Evolutionary conservation across 2,888 invertebrate species (phyloP).

Genomic region (Lycaena phlaeas): DNA sequence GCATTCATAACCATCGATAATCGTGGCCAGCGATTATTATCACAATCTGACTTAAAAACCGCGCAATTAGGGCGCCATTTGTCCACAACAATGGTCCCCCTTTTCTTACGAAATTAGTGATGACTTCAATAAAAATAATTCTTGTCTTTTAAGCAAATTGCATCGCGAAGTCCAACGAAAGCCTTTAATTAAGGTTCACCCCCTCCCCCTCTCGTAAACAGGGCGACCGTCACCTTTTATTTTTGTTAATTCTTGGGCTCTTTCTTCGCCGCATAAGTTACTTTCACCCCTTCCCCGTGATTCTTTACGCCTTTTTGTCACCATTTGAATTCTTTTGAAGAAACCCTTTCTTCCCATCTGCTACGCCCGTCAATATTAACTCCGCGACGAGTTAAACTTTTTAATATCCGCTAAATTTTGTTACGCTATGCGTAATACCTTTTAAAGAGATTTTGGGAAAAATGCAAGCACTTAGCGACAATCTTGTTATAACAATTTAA

Average conservation of each 20-base stretch:
- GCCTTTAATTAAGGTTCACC: conserved; percentile 70
- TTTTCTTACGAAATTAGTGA: conserved; percentile 67
- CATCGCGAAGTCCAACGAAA: conserved; percentile 70
- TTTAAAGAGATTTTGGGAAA: conserved; percentile 40
- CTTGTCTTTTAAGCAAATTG: conserved; percentile 73
- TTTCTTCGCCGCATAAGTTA: conserved; percentile 73
- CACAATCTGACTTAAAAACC: conserved; percentile 45
- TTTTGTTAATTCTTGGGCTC: conserved; percentile 68
- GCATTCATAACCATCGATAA: conserved; percentile 35
- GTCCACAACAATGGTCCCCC: conserved; percentile 60
- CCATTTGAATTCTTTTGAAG: conserved; percentile 70
- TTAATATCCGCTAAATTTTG: conserved; percentile 73
- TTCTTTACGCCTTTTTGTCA: conserved; percentile 73
- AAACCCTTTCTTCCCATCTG: conserved; percentile 68
- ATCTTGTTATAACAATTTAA: conserved; percentile 20
- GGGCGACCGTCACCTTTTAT: conserved; percentile 70
- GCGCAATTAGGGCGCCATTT: conserved; percentile 65
- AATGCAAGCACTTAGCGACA: conserved; percentile 25
- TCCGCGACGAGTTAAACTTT: conserved; percentile 67
- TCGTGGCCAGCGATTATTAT: conserved; percentile 35
- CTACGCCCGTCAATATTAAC: conserved; percentile 74
- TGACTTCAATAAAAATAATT: conserved; percentile 75
- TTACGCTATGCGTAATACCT: conserved; percentile 57
- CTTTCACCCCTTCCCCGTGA: conserved; percentile 59
- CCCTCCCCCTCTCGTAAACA: conserved; percentile 64